These are phyloP conservation scores for Podarcis cretensis DNA, from an alignment of 2,113 vertebrate genomes.

Conservation along the genomic window DNA sequence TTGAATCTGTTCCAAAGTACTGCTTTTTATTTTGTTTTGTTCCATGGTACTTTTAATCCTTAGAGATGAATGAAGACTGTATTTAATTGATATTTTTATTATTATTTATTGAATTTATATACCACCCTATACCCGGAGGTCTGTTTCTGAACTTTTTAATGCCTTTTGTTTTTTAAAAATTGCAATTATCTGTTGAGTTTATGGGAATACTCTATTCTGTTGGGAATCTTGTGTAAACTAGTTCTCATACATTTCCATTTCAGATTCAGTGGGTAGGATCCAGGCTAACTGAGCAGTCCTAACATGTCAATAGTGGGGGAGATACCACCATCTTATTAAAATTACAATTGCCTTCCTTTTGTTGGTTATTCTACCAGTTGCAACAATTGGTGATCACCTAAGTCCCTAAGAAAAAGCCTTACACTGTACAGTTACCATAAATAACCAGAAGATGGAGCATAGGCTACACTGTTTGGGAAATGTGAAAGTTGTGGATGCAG, in stretches of 20 bases:
- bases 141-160: background rate
- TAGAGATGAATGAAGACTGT: background rate
- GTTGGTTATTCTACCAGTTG: background rate
- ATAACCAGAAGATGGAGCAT: slow-evolving; percentile 64
- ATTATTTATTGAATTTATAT: too few relatives aligned
- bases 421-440: slow-evolving; percentile 14
- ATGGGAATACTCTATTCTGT: background rate
- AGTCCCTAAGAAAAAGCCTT: too few relatives aligned
- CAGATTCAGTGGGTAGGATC: too few relatives aligned
- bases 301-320: background rate
- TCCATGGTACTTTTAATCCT: background rate
- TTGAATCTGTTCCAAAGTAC: too few relatives aligned
- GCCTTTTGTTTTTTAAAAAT: background rate
- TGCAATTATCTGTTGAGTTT: background rate
- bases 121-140: too few relatives aligned
- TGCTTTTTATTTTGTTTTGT: too few relatives aligned
- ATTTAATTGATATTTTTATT: background rate
- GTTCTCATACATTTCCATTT: background rate
- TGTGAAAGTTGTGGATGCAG: background rate
- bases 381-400: background rate
- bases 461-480: background rate
- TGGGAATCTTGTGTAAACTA: background rate
- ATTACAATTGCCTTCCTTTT: background rate
- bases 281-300: too few relatives aligned
- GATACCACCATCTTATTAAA: background rate